These are phyloP conservation scores for Meta bourneti DNA, from an alignment of 2,888 invertebrate species.

Conservation along the genomic window DNA sequence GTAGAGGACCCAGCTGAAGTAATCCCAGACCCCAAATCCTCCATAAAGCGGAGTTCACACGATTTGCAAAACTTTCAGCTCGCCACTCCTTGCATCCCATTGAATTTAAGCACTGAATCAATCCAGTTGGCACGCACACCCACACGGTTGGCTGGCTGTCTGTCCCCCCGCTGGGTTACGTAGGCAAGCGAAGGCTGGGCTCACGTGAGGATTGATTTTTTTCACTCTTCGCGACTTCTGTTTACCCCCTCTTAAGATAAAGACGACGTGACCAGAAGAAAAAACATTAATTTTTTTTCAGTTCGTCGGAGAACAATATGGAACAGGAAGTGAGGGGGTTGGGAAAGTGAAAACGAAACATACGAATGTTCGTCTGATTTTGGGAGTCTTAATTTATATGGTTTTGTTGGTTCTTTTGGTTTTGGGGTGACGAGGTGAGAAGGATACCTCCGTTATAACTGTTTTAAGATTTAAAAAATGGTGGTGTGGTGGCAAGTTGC, in stretches of 20 bases:
- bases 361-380: constrained; percentile 17
- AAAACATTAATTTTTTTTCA: not conserved
- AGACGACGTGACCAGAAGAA: not conserved
- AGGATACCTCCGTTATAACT: not conserved
- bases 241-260: constrained; percentile 24
- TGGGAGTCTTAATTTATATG: not conserved
- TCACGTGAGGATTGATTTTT: not conserved
- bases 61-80: not conserved
- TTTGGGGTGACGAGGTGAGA: not conserved
- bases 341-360: not conserved
- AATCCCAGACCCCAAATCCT: not conserved
- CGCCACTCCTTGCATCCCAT: constrained; percentile 35
- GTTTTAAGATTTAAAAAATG: not conserved
- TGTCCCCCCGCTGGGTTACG: constrained; percentile 32
- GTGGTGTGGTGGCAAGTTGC: no score
- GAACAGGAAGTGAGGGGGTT: not conserved
- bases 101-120: constrained; percentile 53
- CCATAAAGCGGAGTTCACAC: not conserved
- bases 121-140: constrained; percentile 52
- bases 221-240: constrained; percentile 9
- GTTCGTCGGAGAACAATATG: not conserved
- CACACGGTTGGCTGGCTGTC: not conserved
- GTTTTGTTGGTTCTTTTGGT: not conserved
- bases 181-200: constrained; percentile 30
- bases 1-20: not conserved